Evolutionary conservation across 2,888 invertebrate species (phyloP), one percentile per base, ranked within the genome.

Genomic region (Lepas anatifera): DNA sequence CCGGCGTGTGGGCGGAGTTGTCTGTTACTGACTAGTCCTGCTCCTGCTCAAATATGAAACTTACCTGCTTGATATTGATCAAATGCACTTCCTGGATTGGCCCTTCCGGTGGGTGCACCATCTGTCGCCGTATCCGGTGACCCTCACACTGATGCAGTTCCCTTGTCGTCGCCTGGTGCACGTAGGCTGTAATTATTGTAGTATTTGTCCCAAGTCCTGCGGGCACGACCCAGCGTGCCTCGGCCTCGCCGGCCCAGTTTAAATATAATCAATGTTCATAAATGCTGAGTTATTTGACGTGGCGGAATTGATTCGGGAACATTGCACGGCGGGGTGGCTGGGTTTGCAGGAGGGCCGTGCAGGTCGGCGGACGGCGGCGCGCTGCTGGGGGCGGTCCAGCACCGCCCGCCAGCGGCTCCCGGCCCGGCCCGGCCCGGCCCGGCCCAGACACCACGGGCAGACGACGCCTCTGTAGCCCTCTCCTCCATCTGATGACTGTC

Each of bases 231-330:
- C 29, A n/a, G n/a, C n/a, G n/a, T n/a, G n/a, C n/a, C n/a, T n/a
- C 32, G 32, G 58, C 58, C 32, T 29, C 58, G 32, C 18, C 32
- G 27, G 58, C 32, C 58, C 16, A 13, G n/a, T 58, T 58, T 58
- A 58, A 58, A 58, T 58, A 58, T 58, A 58, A 58, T 58, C 58
- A 58, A 58, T 58, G 58, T 58, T 58, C 58, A 58, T 58, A 58
- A 58, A 58, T 58, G 58, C 58, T 58, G 58, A 58, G 58, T 58
- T 58, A 58, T 58, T 58, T 32, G 58, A 58, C 58, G 58, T 32
- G 58, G 32, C 16, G 58, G 58, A 58, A 58, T 32, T 58, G 58
- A 58, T 58, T 58, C 58, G 58, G 27, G 32, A 58, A 58, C 58
- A 58, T 32, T 58, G 58, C 58, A 13, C 58, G 18, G 32, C 58